Evolutionary conservation across 30 jellyfish, hydroid and myxozoan species (phyloP), one percentile per base, ranked within the genome.

Genomic region (Hydractinia symbiolongicarpus): DNA sequence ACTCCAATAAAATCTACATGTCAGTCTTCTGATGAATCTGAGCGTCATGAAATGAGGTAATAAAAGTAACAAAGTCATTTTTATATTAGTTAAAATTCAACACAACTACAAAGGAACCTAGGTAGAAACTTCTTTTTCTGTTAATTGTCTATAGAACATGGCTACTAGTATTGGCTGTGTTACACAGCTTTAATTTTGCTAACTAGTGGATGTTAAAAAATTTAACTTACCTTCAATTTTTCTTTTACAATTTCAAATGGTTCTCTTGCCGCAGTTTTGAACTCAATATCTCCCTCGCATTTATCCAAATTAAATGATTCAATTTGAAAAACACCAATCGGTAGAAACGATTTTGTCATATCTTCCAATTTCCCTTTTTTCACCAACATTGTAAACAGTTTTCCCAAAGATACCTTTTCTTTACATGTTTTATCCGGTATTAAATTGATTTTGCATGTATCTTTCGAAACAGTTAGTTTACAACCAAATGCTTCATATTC

Each of bases 341-440:
- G 73, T 6, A 77, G 60, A 56, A 54, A 13, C 30, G 51, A 17
- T 77, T 77, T 77, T 53, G 82, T 61, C 55, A 61, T 11, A 77
- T 55, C 64, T 50, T 16, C 79, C 53, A 77, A 77, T 15, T 62
- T 77, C 15, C 40, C 52, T n/a, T 64, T 64, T 44, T 77, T 77
- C 85, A 44, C 21, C 16, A 77, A 50, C 53, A 77, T 4, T 30
- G 56, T 79, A 53, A 0, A 77, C 14, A 77, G 51, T 77, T 77
- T 77, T 9, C 85, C 79, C 7, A 77, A 76, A 11, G 85, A 77
- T 57, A 77, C 54, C 4, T 77, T 77, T 62, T 77, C 85, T 19
- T 53, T 20, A 55, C 85, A 77, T n/a, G 55, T 77, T 77, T 77
- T 55, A 55, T 77, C 82, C 3, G 85, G 85, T 15, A 53, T 4